phyloP scores from a whole-genome alignment of 2,888 invertebrate genomes.

The Ferdinandea cuprea region DNA sequence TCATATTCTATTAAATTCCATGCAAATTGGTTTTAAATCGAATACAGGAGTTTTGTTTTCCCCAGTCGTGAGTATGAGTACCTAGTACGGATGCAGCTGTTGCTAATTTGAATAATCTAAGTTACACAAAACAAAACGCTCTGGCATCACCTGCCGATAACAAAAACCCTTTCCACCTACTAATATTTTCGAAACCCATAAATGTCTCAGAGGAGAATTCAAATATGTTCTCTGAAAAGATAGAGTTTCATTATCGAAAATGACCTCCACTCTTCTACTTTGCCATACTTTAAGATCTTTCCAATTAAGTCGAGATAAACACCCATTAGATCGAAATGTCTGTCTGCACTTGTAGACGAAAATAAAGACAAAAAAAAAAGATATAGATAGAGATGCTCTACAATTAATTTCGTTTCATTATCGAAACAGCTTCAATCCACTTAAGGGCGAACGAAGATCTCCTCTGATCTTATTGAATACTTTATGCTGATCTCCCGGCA shows the following conservation, averaged over 20 bases:
- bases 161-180: too few species aligned
- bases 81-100: neutral
- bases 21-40: neutral
- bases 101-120: neutral
- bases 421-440: constrained; percentile 29
- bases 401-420: constrained; percentile 60
- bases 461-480: constrained; percentile 14
- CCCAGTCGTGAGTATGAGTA: neutral
- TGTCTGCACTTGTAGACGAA: constrained; percentile 68
- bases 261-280: constrained; percentile 7
- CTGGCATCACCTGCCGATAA: too few species aligned
- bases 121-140: too few species aligned
- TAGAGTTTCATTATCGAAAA: constrained; percentile 58
- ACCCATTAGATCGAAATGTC: constrained; percentile 37
- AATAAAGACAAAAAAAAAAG: constrained; percentile 14
- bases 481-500: constrained; percentile 19
- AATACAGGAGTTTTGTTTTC: neutral
- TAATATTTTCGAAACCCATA: too few species aligned
- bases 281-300: constrained; percentile 21
- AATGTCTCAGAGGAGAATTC: neutral
- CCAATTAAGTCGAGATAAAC: constrained; percentile 55
- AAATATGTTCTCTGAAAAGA: too few species aligned
- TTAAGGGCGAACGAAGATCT: constrained; percentile 26
- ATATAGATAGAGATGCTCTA: constrained; percentile 13
- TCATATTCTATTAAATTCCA: neutral